Evolutionary conservation across 2,113 vertebrate genomes (phyloP), one percentile per base, ranked within the genome.

Genomic region (Sinocyclocheilus anshuiensis): DNA sequence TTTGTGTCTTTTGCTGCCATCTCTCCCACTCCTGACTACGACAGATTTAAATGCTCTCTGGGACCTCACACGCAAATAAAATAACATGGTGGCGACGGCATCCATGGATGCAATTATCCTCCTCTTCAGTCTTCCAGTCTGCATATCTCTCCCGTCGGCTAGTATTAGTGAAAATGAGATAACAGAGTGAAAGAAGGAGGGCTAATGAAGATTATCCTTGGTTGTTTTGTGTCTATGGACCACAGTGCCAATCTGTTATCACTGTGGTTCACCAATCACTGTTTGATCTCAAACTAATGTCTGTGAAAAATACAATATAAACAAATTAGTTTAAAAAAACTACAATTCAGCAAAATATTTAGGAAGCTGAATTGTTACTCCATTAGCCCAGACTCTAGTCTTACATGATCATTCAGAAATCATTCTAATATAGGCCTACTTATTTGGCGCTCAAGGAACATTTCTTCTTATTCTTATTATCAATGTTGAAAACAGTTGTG

Each of bases 51-150:
- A 78, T 72, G 48, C 77, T 87, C 85, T 88, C 61, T 65, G 74
- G 78, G 90, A 90, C 87, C 87, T 88, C 85, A 88, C 86, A 88
- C 83, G 57, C 86, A 87, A 83, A 77, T 13, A 15, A 55, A 86
- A 89, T 29, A 88, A 87, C 80, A 76, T 77, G 57, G 84, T 1
- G 57, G 36, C 42, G 72, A 76, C n/a, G 10, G 59, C 61, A 85
- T 67, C 78, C 80, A 87, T 90, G 86, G 86, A 88, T 65, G 85
- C 85, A 87, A 90, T 91, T 87, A 89, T 90, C 36, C 67, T 76
- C 75, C 85, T 45, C 67, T 76, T 79, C 65, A 79, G 75, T 74
- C 33, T 80, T 88, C 81, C 81, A 79, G 59, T 74, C 42, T 63
- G 26, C 57, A 84, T 29, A 77, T 48, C 57, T 86, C 78, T 72